Evolutionary conservation across 2,113 vertebrate genomes (phyloP).

Genomic region (Condylura cristata): DNA sequence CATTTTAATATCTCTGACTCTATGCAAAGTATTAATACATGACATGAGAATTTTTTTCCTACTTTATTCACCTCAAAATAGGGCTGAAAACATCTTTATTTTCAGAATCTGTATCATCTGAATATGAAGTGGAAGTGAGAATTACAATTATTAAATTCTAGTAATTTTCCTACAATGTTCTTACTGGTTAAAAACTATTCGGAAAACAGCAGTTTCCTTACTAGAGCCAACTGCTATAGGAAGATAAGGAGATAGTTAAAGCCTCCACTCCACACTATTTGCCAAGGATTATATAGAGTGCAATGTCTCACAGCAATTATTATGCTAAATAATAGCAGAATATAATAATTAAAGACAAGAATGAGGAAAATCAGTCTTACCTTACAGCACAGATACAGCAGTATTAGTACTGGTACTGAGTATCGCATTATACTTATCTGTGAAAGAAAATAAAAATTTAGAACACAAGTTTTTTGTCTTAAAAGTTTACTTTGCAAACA

Average conservation of each 20-base stretch:
- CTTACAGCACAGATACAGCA: constrained; percentile 93
- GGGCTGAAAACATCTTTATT: not conserved
- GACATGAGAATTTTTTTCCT: not conserved
- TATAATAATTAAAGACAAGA: not conserved
- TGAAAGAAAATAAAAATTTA: constrained; percentile 71
- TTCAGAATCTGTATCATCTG: constrained; percentile 20
- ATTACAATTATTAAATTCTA: not conserved
- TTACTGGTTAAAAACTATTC: not conserved
- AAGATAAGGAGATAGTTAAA: not conserved
- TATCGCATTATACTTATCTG: constrained; percentile 91
- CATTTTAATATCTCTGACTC: not conserved
- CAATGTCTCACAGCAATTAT: not conserved
- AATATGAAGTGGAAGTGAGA: not conserved
- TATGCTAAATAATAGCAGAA: not conserved
- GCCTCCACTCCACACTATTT: not conserved
- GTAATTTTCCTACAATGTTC: not conserved
- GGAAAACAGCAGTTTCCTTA: not conserved
- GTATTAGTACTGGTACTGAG: constrained; percentile 86
- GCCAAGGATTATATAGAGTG: not conserved
- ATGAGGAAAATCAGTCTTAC: constrained; percentile 83
- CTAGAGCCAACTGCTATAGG: not conserved
- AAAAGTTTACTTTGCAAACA: not conserved
- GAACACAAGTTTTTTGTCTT: constrained; percentile 6
- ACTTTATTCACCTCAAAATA: not conserved
- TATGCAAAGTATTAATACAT: not conserved